Conservation (phyloP, 2,113 vertebrate species). For the Pontoporia blainvillei region DNA sequence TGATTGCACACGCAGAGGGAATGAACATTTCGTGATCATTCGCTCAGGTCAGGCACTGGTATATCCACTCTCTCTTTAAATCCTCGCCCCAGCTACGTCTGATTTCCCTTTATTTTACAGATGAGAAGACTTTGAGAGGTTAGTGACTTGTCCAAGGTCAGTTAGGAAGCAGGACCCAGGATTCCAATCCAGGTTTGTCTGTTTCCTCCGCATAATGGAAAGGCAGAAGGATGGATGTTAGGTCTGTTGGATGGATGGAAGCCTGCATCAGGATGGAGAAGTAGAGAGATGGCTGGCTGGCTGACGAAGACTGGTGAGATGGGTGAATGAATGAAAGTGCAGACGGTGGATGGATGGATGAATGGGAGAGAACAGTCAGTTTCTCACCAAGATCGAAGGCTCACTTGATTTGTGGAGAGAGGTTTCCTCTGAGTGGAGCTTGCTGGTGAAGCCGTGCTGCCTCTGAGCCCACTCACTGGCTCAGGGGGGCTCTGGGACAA, state of each 20-base stretch:
- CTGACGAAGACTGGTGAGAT: neutral
- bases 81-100: neutral
- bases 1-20: neutral
- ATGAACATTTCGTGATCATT: fast-evolving
- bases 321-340: neutral
- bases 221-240: neutral
- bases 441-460: neutral
- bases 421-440: neutral
- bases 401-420: neutral
- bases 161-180: neutral
- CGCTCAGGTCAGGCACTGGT: neutral
- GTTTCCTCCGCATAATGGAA: neutral
- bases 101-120: neutral
- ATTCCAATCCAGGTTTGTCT: neutral
- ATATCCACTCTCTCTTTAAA: neutral
- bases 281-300: too few relatives aligned
- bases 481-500: neutral
- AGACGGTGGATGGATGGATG: neutral
- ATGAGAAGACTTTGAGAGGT: neutral
- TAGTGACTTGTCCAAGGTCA: neutral
- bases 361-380: neutral
- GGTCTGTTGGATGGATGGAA: neutral
- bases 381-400: neutral
- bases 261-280: neutral
- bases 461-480: neutral